Evolutionary conservation across 2,888 invertebrate species (phyloP), one percentile per base, ranked within the genome.

Genomic region (Dinocampus coccinellae): DNA sequence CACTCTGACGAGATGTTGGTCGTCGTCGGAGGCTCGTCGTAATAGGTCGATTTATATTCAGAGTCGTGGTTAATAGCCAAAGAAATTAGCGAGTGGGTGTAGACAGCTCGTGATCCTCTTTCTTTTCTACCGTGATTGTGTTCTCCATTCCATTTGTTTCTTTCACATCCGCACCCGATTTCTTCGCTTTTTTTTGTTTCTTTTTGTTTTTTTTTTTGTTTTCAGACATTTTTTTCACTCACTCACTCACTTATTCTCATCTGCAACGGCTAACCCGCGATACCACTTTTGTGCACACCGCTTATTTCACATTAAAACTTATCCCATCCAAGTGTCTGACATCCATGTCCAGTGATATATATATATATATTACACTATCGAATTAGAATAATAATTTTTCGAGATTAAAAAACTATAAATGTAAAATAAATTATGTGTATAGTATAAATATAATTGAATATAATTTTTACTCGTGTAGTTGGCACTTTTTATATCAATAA

Each of bases 21-120:
- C 53, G 65, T 75, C 77, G 74, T 74, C 55, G 70, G 74, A 72
- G 69, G 77, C 74, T 39, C 76, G 79, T n/a, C 29, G 29, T 83
- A 83, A 82, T 82, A 77, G 80, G 78, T 81, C 81, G 82, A 82
- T 82, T 82, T 83, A 83, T 83, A 83, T 83, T 83, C 82, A 81
- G 79, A 81, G 81, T 81, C 76, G 80, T 79, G 77, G 79, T 80
- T 82, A 83, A 82, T 82, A 82, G 82, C 81, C 75, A 70, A 73
- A 79, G 81, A 81, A 83, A 81, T 83, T 83, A 83, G 81, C 82
- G 81, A 82, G 79, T 80, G 82, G 81, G 79, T 78, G 77, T 74
- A 80, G 79, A 77, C 77, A 77, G 73, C 77, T 73, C 68, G 52
- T 73, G 72, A 75, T 75, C 75, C 60, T 62, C 60, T 62, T 57